Base-by-base conservation (phyloP, 2,113 vertebrate species). In the Amphiprion percula region DNA sequence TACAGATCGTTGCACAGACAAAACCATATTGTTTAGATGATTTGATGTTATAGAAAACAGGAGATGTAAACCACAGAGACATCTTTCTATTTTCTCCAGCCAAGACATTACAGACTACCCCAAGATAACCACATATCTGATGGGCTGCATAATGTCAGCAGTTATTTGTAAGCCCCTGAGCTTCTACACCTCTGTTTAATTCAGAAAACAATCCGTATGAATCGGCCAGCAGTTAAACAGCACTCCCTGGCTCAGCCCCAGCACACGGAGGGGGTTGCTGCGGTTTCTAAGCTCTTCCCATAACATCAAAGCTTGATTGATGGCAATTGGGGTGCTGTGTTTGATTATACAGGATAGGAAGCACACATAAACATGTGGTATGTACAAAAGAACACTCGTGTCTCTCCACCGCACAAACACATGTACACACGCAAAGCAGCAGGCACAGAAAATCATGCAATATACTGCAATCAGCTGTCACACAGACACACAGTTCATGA, bases 231-330 rank as follows among this genome's bases (percentile, higher is more conserved):
- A 64, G 12, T 59, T 63, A 60, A 69, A 60, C 50, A 46, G 66
- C 44, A 58, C 71, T 33, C 24, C 30, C 41, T 26, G 15, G 55
- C 64, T 19, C 73, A 7, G 60, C 16, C 53, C 60, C 26, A 33
- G 70, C 17, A 16, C 50, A 2, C 19, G 24, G 64, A 73, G n/a
- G 63, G 30, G 52, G 55, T 33, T 59, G 24, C 55, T 69, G 53
- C 17, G 53, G 65, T 74, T 79, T 67, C 46, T 3, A 7, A 41
- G 55, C 67, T 78, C 63, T 69, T 68, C 69, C 19, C 4, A 30
- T 49, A 68, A 84, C 77, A 83, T 81, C 74, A 87, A 77, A 80
- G 80, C 77, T 74, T 89, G 81, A 90, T 85, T 82, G 86, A 87
- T 88, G 78, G 78, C 69, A 74, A 23, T 86, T 61, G 67, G 81